Conservation (phyloP, 2,888 invertebrate species). For the Phalangium opilio region DNA sequence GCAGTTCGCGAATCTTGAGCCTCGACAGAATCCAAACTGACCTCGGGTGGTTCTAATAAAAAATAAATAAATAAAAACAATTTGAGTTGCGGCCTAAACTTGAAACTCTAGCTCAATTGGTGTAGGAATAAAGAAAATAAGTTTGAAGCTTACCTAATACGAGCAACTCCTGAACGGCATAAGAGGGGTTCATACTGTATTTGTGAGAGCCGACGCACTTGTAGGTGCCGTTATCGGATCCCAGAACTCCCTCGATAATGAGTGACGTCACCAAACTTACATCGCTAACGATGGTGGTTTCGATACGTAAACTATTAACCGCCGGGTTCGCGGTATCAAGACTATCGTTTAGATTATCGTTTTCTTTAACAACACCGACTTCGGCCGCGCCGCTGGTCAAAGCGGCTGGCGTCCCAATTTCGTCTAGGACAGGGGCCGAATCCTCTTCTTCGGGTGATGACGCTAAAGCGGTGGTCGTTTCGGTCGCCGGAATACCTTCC, state of each 20-base stretch:
- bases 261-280: slow-evolving; percentile 13
- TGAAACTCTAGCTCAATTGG: too few relatives aligned
- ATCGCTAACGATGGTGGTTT: slow-evolving; percentile 6
- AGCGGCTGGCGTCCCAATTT: too few relatives aligned
- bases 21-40: slow-evolving; percentile 16
- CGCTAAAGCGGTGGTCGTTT: too few relatives aligned
- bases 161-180: slow-evolving; percentile 11
- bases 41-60: slow-evolving; percentile 17
- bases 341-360: neutral
- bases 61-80: neutral
- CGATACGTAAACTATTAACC: neutral
- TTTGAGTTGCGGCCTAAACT: too few relatives aligned
- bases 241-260: slow-evolving; percentile 8
- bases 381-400: neutral
- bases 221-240: slow-evolving; percentile 16
- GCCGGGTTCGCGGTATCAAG: neutral
- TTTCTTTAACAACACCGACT: slow-evolving; percentile 3
- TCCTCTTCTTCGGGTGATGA: too few relatives aligned
- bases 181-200: slow-evolving; percentile 3
- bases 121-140: too few relatives aligned
- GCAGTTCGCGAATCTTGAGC: slow-evolving; percentile 18
- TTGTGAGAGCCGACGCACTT: slow-evolving; percentile 10
- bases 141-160: slow-evolving; percentile 14
- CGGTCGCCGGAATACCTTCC: too few relatives aligned
- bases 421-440: too few relatives aligned